Base-by-base conservation (phyloP, 2,888 invertebrate species). In the Eupithecia abbreviata region DNA sequence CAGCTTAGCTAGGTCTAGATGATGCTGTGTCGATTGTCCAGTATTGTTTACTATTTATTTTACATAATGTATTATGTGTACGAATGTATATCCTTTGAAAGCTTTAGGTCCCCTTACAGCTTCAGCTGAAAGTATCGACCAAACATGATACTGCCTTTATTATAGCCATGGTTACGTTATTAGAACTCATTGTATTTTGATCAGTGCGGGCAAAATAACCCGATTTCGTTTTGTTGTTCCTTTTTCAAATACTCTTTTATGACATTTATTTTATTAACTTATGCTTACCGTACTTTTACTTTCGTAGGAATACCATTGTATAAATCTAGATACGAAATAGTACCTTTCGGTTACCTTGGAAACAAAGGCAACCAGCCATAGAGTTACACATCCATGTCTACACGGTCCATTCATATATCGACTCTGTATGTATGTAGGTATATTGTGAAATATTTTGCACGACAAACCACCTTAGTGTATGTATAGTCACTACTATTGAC, bases 361-460 rank as follows among this genome's bases (percentile, higher is more conserved):
- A 77, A 77, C 77, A 47, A 42, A 70, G 43, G 70, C 47, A 74
- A 72, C 70, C 70, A 70, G 12, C 30, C 74, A 77, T 77, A 74
- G 72, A 77, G 70, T 47, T 77, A 77, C 51, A 69, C 72, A 69
- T n/a, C 43, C 18, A 18, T 18, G 5, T 18, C 13, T 15, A n/a
- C 51, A 6, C n/a, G 51, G 15, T 30, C 7, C 47, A 47, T 47
- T 47, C 47, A 47, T 47, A 30, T 30, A 30, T 30, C 30, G 30
- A 30, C 30, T 30, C 30, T 30, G 30, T 1, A 30, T 30, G 30
- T 30, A 30, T 30, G 30, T 30, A 30, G 30, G 45, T 45, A 45
- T 45, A 45, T 7, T 45, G 45, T 45, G 45, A 6, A 45, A 7
- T 45, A 30, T 45, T 45, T 45, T 45, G 45, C 45, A 30, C 30